Evolutionary conservation across 1,140 invertebrate genomes (phyloP).

Genomic region (Drosophila busckii): DNA sequence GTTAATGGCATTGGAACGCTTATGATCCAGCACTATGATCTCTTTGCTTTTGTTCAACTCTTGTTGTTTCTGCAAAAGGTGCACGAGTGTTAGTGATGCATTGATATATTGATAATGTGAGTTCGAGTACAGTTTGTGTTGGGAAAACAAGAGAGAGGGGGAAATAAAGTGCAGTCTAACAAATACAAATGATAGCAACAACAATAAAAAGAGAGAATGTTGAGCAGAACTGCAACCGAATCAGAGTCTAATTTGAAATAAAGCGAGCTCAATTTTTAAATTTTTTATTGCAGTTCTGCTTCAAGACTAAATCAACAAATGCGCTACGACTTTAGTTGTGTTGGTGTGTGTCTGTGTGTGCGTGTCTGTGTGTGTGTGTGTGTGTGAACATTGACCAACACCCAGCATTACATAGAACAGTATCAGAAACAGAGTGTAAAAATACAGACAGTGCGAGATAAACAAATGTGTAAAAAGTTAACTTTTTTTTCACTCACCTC

Average conservation of each 20-base stretch:
- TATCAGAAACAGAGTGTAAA: no score
- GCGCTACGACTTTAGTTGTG: constrained; percentile 12
- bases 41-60: constrained; percentile 96
- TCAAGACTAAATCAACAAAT: no score
- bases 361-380: constrained; percentile 5
- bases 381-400: constrained; percentile 50
- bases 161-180: neutral
- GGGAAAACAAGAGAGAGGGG: constrained; percentile 3
- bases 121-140: no score
- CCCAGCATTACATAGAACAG: constrained; percentile 20
- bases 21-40: constrained; percentile 97
- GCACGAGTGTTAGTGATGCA: neutral
- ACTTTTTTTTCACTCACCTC: constrained; percentile 70
- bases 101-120: no score
- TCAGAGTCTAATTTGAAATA: no score
- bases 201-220: neutral
- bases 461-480: constrained; percentile 43
- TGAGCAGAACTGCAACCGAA: neutral
- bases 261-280: no score
- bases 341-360: constrained; percentile 2
- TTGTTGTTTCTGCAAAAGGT: constrained; percentile 90
- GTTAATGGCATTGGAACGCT: constrained; percentile 99
- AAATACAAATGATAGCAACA: constrained; percentile 1
- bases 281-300: neutral
- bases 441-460: constrained; percentile 23